These are phyloP conservation scores for Halocaridina rubra DNA, from an alignment of 2,888 invertebrate genomes.

Conservation along the genomic window DNA sequence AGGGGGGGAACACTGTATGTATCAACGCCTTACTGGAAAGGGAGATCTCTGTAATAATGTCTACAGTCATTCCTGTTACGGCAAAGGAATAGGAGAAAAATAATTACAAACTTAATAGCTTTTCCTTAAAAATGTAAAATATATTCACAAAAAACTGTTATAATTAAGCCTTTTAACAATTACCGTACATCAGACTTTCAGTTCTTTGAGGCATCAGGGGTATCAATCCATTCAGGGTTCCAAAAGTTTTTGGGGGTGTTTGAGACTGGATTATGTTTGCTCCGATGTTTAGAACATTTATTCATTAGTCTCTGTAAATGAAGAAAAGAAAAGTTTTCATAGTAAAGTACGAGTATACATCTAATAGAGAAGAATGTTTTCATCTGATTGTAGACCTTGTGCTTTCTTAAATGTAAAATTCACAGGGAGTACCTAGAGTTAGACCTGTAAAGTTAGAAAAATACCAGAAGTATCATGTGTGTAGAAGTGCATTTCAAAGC, in stretches of 20 bases:
- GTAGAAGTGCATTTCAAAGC: background rate
- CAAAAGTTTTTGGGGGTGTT: conserved; percentile 52
- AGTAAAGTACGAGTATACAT: background rate
- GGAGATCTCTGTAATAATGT: no score
- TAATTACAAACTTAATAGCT: no score
- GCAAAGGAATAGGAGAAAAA: no score
- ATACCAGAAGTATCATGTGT: background rate
- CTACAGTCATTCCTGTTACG: no score
- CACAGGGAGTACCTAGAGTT: background rate
- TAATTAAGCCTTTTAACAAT: no score
- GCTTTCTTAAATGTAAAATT: background rate
- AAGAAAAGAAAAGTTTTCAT: background rate
- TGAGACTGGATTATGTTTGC: conserved; percentile 43
- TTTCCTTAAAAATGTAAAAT: no score
- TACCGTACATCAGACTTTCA: no score
- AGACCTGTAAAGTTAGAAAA: background rate
- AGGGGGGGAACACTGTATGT: no score
- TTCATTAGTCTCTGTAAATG: conserved; percentile 22
- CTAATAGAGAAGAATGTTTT: background rate
- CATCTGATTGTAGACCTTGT: background rate
- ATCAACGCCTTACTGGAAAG: no score
- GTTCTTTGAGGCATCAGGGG: no score
- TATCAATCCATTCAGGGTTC: conserved; percentile 36
- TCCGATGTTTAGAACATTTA: conserved; percentile 52
- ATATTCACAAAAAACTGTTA: no score